Conservation (phyloP, 1,140 invertebrate genomes). For the Ericerus pela region DNA sequence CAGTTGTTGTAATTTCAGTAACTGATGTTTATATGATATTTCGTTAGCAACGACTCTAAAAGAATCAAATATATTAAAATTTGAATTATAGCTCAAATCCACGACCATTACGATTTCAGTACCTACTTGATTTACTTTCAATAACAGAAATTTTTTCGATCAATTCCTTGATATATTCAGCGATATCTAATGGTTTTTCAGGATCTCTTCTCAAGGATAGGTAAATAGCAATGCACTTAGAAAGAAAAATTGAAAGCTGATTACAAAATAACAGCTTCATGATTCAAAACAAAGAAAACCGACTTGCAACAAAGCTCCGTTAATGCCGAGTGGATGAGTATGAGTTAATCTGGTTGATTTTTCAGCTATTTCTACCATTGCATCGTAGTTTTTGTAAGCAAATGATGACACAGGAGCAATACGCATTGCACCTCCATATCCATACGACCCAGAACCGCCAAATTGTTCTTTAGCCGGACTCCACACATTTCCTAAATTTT, state of each 20-base stretch:
- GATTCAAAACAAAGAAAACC: not conserved
- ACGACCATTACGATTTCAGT: too few relatives aligned
- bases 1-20: constrained; percentile 35
- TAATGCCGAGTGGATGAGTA: constrained; percentile 43
- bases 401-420: constrained; percentile 53
- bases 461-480: constrained; percentile 53
- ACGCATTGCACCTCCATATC: constrained; percentile 65
- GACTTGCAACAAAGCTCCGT: constrained; percentile 52
- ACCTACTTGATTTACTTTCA: constrained; percentile 39
- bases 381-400: constrained; percentile 36
- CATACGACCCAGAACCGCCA: constrained; percentile 53
- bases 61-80: too few relatives aligned
- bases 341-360: constrained; percentile 48
- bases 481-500: constrained; percentile 43
- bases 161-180: constrained; percentile 39
- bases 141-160: constrained; percentile 42
- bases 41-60: not conserved
- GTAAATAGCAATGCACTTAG: constrained; percentile 41
- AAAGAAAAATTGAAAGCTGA: constrained; percentile 15
- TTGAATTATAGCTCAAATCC: too few relatives aligned
- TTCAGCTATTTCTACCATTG: constrained; percentile 36
- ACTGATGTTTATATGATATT: constrained; percentile 33
- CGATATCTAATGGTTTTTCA: constrained; percentile 32
- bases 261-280: not conserved
- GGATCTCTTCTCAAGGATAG: constrained; percentile 36